Evolutionary conservation across 2,797 vertebrate genomes (phyloP).

Genomic region (Remorina albescens): DNA sequence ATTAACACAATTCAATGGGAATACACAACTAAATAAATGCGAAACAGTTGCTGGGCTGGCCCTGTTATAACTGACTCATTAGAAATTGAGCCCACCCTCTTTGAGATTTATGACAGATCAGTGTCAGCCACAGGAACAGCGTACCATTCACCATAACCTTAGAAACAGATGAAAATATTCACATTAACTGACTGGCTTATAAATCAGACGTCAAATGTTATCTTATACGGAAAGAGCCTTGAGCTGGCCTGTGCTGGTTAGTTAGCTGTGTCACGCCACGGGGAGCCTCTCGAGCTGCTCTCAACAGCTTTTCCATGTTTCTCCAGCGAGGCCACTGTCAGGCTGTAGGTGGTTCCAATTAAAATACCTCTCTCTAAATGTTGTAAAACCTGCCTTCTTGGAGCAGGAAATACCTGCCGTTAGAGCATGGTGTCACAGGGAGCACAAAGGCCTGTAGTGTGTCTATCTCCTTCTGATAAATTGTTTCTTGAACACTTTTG

Average conservation of each 20-base stretch:
- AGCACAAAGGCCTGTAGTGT: constrained; percentile 79
- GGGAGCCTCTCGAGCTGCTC: constrained; percentile 57
- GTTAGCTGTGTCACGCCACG: constrained; percentile 42
- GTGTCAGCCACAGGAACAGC: constrained; percentile 12
- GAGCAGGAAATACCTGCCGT: constrained; percentile 79
- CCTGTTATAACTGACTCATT: constrained; percentile 48
- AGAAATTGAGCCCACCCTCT: constrained; percentile 42
- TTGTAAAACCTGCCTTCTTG: constrained; percentile 75
- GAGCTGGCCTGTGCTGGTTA: constrained; percentile 9
- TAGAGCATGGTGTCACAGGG: constrained; percentile 74
- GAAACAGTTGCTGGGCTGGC: constrained; percentile 40
- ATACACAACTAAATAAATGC: constrained; percentile 55
- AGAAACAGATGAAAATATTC: constrained; percentile 38
- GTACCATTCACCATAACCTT: constrained; percentile 6
- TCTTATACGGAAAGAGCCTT: constrained; percentile 25
- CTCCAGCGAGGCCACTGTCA: constrained; percentile 58
- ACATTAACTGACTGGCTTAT: constrained; percentile 25
- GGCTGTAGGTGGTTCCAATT: constrained; percentile 79
- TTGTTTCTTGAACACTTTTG: constrained; percentile 74
- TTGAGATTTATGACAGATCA: constrained; percentile 44
- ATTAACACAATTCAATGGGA: constrained; percentile 57
- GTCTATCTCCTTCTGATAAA: constrained; percentile 82
- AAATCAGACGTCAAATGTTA: constrained; percentile 53
- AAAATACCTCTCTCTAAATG: constrained; percentile 81
- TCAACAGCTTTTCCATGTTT: constrained; percentile 58